A percentile compares a stretch with the other conserved stretches of the same genome.
phyloP scores from a whole-genome alignment of 2,888 invertebrate species.

The Spodoptera exigua region DNA sequence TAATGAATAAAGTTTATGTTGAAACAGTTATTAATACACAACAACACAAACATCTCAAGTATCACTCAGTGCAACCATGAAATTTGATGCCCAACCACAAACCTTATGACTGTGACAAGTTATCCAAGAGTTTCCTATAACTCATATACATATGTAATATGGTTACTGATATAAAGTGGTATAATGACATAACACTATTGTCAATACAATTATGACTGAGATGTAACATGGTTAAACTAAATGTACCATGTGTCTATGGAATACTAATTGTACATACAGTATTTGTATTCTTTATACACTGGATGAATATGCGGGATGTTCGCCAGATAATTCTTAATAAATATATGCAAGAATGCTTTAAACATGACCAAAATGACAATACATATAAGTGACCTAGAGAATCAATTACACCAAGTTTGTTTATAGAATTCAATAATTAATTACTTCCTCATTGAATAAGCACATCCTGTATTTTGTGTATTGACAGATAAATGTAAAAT shows the following conservation, averaged over 20 bases:
- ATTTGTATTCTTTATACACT: constrained; percentile 10
- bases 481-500: constrained; percentile 34
- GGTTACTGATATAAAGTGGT: constrained; percentile 27
- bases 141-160: constrained; percentile 31
- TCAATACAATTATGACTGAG: constrained; percentile 23
- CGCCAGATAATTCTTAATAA: constrained; percentile 34
- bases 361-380: constrained; percentile 64
- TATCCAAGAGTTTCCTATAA: constrained; percentile 40
- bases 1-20: too few species aligned
- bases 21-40: constrained; percentile 7
- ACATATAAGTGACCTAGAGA: constrained; percentile 66
- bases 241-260: constrained; percentile 2
- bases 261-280: constrained; percentile 5
- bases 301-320: constrained; percentile 13
- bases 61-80: constrained; percentile 51
- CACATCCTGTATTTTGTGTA: constrained; percentile 25
- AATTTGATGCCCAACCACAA: constrained; percentile 61
- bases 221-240: constrained; percentile 5
- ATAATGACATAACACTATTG: constrained; percentile 27
- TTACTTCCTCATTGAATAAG: constrained; percentile 64
- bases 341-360: constrained; percentile 46
- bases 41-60: constrained; percentile 29
- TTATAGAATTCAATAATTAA: constrained; percentile 62
- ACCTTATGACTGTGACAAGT: constrained; percentile 33
- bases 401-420: constrained; percentile 60